A percentile compares a stretch with the other conserved stretches of the same genome.
Conservation (phyloP, 2,888 invertebrate genomes). For the Drosophila paranaensis region DNA sequence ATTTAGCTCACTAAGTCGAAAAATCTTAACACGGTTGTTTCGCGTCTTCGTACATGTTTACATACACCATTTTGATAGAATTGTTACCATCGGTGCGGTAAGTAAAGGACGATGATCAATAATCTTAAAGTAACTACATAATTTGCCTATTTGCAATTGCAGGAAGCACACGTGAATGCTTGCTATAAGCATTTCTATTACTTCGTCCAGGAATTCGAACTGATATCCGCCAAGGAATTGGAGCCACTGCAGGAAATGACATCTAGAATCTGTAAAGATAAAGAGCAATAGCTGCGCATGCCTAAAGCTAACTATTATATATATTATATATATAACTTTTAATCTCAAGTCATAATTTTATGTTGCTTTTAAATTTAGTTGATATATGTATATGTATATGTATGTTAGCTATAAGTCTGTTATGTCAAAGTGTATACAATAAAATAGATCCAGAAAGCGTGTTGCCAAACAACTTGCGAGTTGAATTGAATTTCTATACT, state of each 20-base stretch:
- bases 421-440: constrained; percentile 47
- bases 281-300: constrained; percentile 38
- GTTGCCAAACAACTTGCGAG: constrained; percentile 1
- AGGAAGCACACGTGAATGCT: constrained; percentile 95
- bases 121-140: not conserved
- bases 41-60: constrained; percentile 97
- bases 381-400: constrained; percentile 14
- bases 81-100: constrained; percentile 94
- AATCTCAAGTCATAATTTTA: constrained; percentile 57
- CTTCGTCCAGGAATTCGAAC: constrained; percentile 94
- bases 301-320: constrained; percentile 8
- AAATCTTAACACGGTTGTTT: constrained; percentile 94
- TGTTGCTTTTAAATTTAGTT: constrained; percentile 46
- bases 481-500: not conserved
- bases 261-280: constrained; percentile 88
- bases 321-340: constrained; percentile 13
- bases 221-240: constrained; percentile 92
- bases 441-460: constrained; percentile 35
- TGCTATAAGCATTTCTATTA: constrained; percentile 98
- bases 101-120: constrained; percentile 83
- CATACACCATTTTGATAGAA: constrained; percentile 96
- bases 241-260: constrained; percentile 94
- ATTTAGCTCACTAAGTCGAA: constrained; percentile 91
- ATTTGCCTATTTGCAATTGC: constrained; percentile 10
- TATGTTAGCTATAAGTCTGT: constrained; percentile 52